Conservation (phyloP, 2,888 invertebrate species). For the Dolomedes plantarius region DNA sequence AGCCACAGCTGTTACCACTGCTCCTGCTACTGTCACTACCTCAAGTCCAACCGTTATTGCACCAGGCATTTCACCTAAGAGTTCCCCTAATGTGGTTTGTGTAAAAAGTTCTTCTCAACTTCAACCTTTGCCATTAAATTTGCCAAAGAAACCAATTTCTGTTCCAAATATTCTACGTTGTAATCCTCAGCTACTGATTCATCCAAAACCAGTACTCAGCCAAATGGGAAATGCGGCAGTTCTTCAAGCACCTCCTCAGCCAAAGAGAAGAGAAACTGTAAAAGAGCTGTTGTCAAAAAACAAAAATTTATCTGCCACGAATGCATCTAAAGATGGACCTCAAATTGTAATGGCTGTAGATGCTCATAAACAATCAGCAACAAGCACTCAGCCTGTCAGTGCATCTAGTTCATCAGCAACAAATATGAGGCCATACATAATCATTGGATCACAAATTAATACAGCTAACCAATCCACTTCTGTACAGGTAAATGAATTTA, state of each 20-base stretch:
- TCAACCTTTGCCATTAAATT: not conserved
- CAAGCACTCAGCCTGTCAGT: not conserved
- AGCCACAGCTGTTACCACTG: not conserved
- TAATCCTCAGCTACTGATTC: slow-evolving; percentile 24
- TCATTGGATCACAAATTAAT: slow-evolving; percentile 24
- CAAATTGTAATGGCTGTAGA: slow-evolving; percentile 31
- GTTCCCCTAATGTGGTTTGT: slow-evolving; percentile 8
- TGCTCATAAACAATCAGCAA: not conserved
- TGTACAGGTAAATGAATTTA: slow-evolving; percentile 29
- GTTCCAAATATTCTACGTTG: slow-evolving; percentile 27
- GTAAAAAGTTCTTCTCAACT: not conserved
- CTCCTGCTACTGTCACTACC: not conserved
- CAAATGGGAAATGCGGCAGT: not conserved
- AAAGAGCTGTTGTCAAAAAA: slow-evolving; percentile 3
- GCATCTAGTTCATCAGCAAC: not conserved
- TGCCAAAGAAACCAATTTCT: not conserved
- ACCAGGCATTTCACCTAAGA: not conserved
- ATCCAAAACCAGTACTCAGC: not conserved
- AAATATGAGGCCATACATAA: slow-evolving; percentile 24
- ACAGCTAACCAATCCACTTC: not conserved
- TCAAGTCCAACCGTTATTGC: not conserved
- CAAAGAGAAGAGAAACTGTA: not conserved
- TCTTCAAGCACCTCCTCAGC: not conserved
- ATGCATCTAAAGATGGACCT: not conserved
- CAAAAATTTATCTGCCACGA: not conserved